These are phyloP conservation scores for Sitta carolinensis DNA, from an alignment of 2,797 vertebrate species.

Conservation along the genomic window DNA sequence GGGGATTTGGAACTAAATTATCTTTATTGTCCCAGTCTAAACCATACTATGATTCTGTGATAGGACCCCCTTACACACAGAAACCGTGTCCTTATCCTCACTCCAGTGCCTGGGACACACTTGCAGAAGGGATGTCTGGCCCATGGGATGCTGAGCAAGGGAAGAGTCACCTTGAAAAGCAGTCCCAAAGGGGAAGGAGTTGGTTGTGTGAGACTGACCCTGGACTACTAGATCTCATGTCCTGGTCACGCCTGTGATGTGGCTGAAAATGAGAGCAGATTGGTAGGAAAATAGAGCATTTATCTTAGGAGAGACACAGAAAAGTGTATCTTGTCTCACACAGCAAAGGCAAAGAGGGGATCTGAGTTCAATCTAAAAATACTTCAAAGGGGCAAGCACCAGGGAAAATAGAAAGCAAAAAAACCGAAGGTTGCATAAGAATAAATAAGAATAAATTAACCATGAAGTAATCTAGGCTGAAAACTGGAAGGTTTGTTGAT, in stretches of 20 bases:
- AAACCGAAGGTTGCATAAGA: constrained; percentile 44
- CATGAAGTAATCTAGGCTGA: constrained; percentile 31
- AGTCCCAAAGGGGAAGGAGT: background rate
- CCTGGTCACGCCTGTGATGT: background rate
- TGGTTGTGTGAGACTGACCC: background rate
- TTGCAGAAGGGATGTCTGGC: background rate
- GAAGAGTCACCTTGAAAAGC: background rate
- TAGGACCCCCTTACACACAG: background rate
- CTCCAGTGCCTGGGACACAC: accelerated
- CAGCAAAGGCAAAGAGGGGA: constrained; percentile 27
- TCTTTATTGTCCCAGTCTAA: background rate
- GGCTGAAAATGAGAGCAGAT: background rate
- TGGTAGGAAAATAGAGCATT: background rate
- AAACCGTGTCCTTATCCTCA: accelerated
- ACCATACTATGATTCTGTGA: background rate
- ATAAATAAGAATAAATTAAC: constrained; percentile 64
- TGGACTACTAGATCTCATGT: background rate
- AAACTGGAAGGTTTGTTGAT: constrained; percentile 14
- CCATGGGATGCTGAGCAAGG: background rate
- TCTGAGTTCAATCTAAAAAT: constrained; percentile 62
- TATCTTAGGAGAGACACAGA: background rate
- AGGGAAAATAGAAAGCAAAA: constrained; percentile 38
- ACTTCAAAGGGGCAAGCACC: constrained; percentile 61
- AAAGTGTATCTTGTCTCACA: background rate
- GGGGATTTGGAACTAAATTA: background rate